These are phyloP conservation scores for Latrodectus elegans DNA, from an alignment of 2,888 invertebrate genomes.

Conservation along the genomic window DNA sequence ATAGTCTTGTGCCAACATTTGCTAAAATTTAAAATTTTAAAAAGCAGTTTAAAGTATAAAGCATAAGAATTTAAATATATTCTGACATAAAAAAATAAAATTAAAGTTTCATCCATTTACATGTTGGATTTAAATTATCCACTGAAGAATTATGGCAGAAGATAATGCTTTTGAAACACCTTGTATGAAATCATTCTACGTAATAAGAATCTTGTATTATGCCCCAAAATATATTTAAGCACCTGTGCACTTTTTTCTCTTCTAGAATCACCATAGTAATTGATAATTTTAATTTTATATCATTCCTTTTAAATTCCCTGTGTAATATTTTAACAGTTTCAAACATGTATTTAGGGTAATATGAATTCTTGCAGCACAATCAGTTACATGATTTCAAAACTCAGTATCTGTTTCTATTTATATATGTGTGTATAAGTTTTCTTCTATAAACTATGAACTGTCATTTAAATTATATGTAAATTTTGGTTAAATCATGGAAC, in stretches of 20 bases:
- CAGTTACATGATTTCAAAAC: conserved; percentile 7
- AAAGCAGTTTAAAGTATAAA: no score
- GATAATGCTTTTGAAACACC: no score
- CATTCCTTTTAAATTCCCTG: conserved; percentile 14
- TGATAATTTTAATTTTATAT: not conserved
- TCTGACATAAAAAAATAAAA: no score
- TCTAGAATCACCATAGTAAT: not conserved
- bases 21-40: no score
- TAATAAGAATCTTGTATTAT: no score
- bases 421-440: conserved; percentile 36
- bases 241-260: not conserved
- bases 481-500: conserved; percentile 30
- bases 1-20: no score
- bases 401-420: conserved; percentile 2
- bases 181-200: no score
- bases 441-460: conserved; percentile 8
- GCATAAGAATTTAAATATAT: no score
- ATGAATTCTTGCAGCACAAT: conserved; percentile 17
- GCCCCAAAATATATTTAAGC: no score
- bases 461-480: conserved; percentile 33
- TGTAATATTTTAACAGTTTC: not conserved
- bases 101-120: no score
- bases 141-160: no score
- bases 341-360: conserved; percentile 14
- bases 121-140: no score